Evolutionary conservation across 2,113 vertebrate genomes (phyloP).

Genomic region (Lichenostomus cassidix): DNA sequence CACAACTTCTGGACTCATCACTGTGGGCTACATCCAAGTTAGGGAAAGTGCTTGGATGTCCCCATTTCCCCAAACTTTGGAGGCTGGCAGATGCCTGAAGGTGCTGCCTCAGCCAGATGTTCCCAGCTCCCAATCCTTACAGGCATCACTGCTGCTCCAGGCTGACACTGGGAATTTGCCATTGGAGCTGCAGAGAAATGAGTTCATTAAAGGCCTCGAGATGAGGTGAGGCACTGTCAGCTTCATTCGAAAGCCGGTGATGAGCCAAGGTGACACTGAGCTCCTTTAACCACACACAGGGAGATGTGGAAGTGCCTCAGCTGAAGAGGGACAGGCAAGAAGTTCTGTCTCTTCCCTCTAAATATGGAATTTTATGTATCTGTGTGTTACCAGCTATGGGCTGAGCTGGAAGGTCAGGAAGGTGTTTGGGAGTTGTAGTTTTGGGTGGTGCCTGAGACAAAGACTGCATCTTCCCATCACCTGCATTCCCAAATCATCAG

Average conservation of each 20-base stretch:
- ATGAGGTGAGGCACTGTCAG: neutral
- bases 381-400: accelerated
- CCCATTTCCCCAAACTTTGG: no score
- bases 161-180: accelerated
- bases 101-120: neutral
- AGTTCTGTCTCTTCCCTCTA: accelerated
- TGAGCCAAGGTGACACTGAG: neutral
- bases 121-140: accelerated
- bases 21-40: accelerated
- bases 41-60: neutral
- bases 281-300: neutral
- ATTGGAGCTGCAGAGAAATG: neutral
- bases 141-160: neutral
- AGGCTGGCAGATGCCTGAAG: accelerated
- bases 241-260: neutral
- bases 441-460: neutral
- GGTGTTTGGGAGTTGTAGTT: accelerated
- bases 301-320: neutral
- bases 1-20: accelerated
- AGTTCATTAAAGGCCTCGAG: neutral
- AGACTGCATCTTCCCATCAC: neutral
- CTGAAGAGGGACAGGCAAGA: neutral
- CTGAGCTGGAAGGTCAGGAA: accelerated
- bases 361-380: accelerated
- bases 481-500: neutral